Base-by-base conservation (phyloP, 1,140 invertebrate genomes). In the Drosophila athabasca region DNA sequence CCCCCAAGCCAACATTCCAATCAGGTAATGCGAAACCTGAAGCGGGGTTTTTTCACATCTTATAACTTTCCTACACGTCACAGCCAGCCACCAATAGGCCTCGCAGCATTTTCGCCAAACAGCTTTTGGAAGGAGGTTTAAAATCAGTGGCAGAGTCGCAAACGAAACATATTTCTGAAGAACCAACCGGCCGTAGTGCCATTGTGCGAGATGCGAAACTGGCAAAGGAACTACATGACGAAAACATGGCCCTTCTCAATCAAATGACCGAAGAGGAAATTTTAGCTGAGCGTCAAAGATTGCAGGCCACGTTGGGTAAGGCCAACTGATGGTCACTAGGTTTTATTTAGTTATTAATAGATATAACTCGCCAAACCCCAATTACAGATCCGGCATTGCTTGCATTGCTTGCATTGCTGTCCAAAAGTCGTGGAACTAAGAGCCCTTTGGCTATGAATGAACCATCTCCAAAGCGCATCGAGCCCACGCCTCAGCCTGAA, bases 231-330 rank as follows among this genome's bases (percentile, higher is more conserved):
- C 96, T 97, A 76, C 96, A 97, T 77, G 85, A 93, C 68, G 95
- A 96, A 92, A 98, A 98, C 92, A 19, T 95, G 0, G 90, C 94
- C 79, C 92, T 94, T 61, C 79, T 98, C 2, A 92, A 92, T 35
- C 83, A 93, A 80, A 96, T 98, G 96, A 94, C 93, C 2, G 89
- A 94, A 65, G 93, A 95, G 62, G 95, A 98, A 83, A 97, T 98
- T 71, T 76, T 96, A 17, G 92, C 93, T 53, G 96, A 97, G 92
- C 94, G 95, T 80, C 90, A 94, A 66, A 95, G 95, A 84, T 75
- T 95, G 35, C 78, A 97, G 2, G 90, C 93, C 19, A 93, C 91
- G 11, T 85, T 97, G 54, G 95, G 95, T 92, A 94, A 72, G 3
- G 3, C 7, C 6, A 22, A 0, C 11, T 5, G 9, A 39, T 39